A percentile compares a stretch with the other conserved stretches of the same genome.
phyloP scores from a whole-genome alignment of 2,888 invertebrate genomes.

The Digitonthophagus gazella region DNA sequence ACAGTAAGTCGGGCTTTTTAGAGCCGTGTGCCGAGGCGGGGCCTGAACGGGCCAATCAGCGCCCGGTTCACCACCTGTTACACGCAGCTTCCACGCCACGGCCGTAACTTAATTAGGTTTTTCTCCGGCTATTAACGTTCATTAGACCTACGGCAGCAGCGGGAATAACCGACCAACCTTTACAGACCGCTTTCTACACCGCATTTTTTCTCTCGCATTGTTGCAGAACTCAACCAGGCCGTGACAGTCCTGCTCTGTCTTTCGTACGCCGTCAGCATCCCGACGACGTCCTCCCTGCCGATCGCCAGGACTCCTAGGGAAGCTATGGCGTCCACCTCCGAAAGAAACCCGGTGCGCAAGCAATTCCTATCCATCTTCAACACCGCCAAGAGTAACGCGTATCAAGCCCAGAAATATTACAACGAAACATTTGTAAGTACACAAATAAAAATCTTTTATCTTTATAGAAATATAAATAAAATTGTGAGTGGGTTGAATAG shows the following conservation, averaged over 20 bases:
- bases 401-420: not conserved
- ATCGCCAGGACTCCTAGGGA: slow-evolving; percentile 1
- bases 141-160: slow-evolving; percentile 20
- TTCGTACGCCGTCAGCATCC: slow-evolving; percentile 5
- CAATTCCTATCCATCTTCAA: not conserved
- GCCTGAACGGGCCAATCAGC: slow-evolving; percentile 49
- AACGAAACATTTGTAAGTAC: slow-evolving; percentile 3
- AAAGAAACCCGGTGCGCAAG: not conserved
- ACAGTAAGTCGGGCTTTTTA: slow-evolving; percentile 42
- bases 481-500: too few relatives aligned
- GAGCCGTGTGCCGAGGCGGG: slow-evolving; percentile 42
- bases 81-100: not conserved
- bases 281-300: not conserved
- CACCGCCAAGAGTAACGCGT: not conserved
- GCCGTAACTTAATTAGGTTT: not conserved
- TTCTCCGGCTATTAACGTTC: not conserved
- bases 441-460: too few relatives aligned
- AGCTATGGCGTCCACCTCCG: not conserved
- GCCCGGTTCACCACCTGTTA: slow-evolving; percentile 17
- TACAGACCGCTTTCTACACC: not conserved
- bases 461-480: too few relatives aligned
- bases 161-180: not conserved
- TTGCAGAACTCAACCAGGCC: slow-evolving; percentile 13
- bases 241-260: slow-evolving; percentile 4
- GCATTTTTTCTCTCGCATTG: not conserved